A percentile compares a stretch with the other conserved stretches of the same genome.
Evolutionary conservation across 2,113 vertebrate genomes (phyloP).

Genomic region (Acinonyx jubatus): DNA sequence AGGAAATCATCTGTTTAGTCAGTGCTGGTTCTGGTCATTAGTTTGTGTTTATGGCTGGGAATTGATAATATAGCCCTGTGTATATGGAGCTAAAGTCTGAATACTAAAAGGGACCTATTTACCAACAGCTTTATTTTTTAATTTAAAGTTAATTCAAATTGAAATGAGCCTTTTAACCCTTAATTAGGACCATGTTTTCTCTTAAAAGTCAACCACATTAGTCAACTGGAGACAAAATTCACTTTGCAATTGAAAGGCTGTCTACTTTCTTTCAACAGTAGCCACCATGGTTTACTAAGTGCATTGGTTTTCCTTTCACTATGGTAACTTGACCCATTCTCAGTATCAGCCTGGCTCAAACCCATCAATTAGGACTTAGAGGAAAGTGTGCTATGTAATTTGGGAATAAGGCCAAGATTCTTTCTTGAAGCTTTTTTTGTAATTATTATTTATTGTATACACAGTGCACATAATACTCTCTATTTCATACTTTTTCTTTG

Average conservation of each 20-base stretch:
- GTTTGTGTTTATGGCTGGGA: constrained; percentile 77
- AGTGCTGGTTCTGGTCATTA: constrained; percentile 30
- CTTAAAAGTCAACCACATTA: constrained; percentile 75
- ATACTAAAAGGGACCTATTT: constrained; percentile 78
- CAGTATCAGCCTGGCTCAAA: constrained; percentile 53
- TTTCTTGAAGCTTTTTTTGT: neutral
- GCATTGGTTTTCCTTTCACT: constrained; percentile 76
- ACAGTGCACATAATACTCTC: neutral
- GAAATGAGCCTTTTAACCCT: constrained; percentile 80
- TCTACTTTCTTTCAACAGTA: constrained; percentile 72
- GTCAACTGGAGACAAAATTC: constrained; percentile 76
- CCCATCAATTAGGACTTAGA: constrained; percentile 61
- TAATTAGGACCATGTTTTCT: constrained; percentile 73
- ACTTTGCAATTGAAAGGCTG: constrained; percentile 70
- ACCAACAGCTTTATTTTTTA: constrained; percentile 79
- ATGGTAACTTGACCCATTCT: constrained; percentile 66
- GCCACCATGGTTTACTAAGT: constrained; percentile 52
- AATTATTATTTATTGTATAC: constrained; percentile 23
- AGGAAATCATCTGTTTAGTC: constrained; percentile 84
- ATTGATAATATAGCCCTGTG: constrained; percentile 62
- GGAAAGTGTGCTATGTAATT: constrained; percentile 37
- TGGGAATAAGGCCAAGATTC: neutral
- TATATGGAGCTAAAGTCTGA: constrained; percentile 57
- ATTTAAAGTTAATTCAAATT: constrained; percentile 80
- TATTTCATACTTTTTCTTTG: constrained; percentile 17